phyloP scores from a whole-genome alignment of 2,888 invertebrate species.

The Tanytarsus gracilentus region DNA sequence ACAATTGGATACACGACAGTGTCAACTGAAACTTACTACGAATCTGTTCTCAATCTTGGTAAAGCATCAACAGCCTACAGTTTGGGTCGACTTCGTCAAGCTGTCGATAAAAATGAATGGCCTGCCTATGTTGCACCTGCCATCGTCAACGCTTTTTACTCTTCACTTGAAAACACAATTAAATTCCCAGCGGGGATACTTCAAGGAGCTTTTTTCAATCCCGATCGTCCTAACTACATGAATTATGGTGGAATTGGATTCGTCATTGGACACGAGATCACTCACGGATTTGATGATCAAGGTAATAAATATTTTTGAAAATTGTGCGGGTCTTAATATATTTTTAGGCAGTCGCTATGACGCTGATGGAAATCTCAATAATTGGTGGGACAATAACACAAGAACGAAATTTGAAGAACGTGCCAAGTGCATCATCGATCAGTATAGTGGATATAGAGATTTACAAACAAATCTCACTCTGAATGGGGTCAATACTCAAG shows the following conservation, averaged over 20 bases:
- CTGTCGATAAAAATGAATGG: conserved; percentile 15
- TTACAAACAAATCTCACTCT: conserved; percentile 6
- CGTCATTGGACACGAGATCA: conserved; percentile 40
- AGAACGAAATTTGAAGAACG: conserved; percentile 31
- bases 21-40: background rate
- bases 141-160: conserved; percentile 17
- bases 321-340: conserved; percentile 31
- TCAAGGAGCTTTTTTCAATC: conserved; percentile 7
- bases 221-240: conserved; percentile 28
- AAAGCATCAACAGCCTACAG: background rate
- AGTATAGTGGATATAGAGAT: conserved; percentile 32
- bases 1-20: background rate
- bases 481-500: conserved; percentile 31
- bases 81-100: background rate
- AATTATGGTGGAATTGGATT: conserved; percentile 34
- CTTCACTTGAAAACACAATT: conserved; percentile 16
- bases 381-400: conserved; percentile 33
- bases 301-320: conserved; percentile 40
- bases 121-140: background rate
- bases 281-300: conserved; percentile 35
- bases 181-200: conserved; percentile 19
- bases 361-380: conserved; percentile 30
- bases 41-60: background rate
- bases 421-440: conserved; percentile 32
- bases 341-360: conserved; percentile 28